These are phyloP conservation scores for Microcebus tavaratra DNA, from an alignment of 2,113 vertebrate genomes.

Conservation along the genomic window DNA sequence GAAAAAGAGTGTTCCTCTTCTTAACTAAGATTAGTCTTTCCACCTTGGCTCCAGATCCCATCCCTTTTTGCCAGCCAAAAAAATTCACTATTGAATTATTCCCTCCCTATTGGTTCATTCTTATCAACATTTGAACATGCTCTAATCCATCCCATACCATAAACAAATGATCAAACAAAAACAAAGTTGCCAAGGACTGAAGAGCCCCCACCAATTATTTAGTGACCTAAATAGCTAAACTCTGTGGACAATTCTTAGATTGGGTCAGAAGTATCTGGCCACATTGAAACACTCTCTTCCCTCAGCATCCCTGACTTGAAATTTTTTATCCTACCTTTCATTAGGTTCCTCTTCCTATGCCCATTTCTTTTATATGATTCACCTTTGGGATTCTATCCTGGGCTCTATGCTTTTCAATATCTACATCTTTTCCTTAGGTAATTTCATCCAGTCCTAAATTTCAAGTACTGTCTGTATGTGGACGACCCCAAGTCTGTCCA, in stretches of 20 bases:
- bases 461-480: neutral
- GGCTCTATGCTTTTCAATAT: neutral
- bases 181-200: neutral
- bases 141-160: neutral
- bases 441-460: neutral
- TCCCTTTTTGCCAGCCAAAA: neutral
- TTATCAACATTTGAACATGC: neutral
- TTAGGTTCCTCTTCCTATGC: neutral
- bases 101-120: neutral
- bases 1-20: neutral
- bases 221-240: neutral
- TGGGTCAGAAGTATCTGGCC: neutral
- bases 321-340: neutral
- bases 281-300: neutral
- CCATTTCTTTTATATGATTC: neutral
- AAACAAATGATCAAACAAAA: neutral
- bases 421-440: neutral
- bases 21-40: neutral
- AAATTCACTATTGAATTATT: neutral
- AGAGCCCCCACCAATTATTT: neutral
- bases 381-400: neutral
- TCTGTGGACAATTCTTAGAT: neutral
- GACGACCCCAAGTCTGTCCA: neutral
- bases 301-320: neutral
- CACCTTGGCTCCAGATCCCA: neutral